A percentile compares a stretch with the other conserved stretches of the same genome.
Conservation (phyloP, 2,113 vertebrate species). For the Percopsis transmontana region DNA sequence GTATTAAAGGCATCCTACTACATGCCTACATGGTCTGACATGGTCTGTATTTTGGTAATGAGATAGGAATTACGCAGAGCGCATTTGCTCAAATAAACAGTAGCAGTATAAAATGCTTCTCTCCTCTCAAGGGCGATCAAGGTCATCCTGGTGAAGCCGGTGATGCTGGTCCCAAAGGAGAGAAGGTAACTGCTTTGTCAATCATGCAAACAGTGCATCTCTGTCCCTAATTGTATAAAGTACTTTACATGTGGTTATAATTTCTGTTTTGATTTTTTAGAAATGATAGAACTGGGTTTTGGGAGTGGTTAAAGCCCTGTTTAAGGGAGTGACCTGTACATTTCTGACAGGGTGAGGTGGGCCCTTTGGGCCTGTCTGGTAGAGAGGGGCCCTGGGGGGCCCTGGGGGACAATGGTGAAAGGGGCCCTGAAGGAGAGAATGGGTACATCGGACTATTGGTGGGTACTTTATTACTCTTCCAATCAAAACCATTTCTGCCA, state of each 20-base stretch:
- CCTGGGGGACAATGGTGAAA: conserved; percentile 71
- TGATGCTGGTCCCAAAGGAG: conserved; percentile 73
- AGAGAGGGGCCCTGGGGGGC: conserved; percentile 77
- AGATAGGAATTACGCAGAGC: too few species aligned
- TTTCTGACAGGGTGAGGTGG: conserved; percentile 76
- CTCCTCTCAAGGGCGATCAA: conserved; percentile 68
- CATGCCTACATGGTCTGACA: too few species aligned
- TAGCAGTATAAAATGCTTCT: neutral
- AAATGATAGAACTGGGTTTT: too few species aligned
- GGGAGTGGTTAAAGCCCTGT: too few species aligned
- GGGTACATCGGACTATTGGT: conserved; percentile 80
- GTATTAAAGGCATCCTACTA: too few species aligned
- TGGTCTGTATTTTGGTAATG: too few species aligned
- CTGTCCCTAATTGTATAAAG: neutral
- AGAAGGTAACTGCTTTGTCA: conserved; percentile 71
- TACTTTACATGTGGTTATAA: neutral
- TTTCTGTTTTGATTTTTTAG: neutral
- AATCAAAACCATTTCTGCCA: neutral
- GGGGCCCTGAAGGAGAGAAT: conserved; percentile 82
- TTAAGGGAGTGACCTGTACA: neutral
- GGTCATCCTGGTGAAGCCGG: conserved; percentile 78
- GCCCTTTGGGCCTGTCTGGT: conserved; percentile 76
- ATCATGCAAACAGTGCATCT: neutral
- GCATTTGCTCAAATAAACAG: too few species aligned
- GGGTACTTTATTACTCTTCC: conserved; percentile 35